Conservation (phyloP, 2,888 invertebrate species). For the Platycheirus rosarum region DNA sequence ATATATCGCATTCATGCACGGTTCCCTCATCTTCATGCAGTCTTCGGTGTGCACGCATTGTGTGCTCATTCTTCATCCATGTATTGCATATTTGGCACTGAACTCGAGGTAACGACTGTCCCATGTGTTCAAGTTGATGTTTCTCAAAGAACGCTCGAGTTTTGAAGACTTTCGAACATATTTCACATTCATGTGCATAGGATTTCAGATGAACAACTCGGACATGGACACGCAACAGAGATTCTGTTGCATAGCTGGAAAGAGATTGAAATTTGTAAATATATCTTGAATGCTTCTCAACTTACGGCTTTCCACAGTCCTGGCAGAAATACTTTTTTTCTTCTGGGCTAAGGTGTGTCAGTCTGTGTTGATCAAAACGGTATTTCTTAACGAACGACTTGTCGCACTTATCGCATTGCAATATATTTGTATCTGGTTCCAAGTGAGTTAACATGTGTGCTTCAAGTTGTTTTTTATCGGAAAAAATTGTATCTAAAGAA, state of each 20-base stretch:
- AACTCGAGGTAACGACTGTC: slow-evolving; percentile 71
- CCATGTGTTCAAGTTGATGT: slow-evolving; percentile 75
- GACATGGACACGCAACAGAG: slow-evolving; percentile 72
- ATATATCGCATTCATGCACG: slow-evolving; percentile 74
- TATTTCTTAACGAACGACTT: slow-evolving; percentile 75
- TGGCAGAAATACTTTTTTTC: slow-evolving; percentile 77
- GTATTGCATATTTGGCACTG: slow-evolving; percentile 75
- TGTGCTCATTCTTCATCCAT: slow-evolving; percentile 76
- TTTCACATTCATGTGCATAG: slow-evolving; percentile 75
- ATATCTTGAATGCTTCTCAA: not conserved
- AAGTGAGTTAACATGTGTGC: slow-evolving; percentile 74
- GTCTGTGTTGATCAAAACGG: slow-evolving; percentile 75
- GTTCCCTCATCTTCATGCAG: slow-evolving; percentile 71
- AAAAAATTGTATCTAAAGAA: slow-evolving; percentile 55
- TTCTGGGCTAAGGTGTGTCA: slow-evolving; percentile 70
- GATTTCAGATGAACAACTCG: slow-evolving; percentile 74
- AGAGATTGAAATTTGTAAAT: not conserved
- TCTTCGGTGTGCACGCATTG: slow-evolving; percentile 75
- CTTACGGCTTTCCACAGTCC: slow-evolving; percentile 80
- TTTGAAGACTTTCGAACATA: slow-evolving; percentile 75
- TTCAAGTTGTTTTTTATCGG: slow-evolving; percentile 70
- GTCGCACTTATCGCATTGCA: slow-evolving; percentile 74
- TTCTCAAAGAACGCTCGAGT: slow-evolving; percentile 75
- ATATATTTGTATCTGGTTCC: slow-evolving; percentile 60
- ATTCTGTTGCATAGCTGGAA: slow-evolving; percentile 73